A percentile compares a stretch with the other conserved stretches of the same genome.
Evolutionary conservation across 2,113 vertebrate genomes (phyloP).

Genomic region (Zonotrichia leucophrys): DNA sequence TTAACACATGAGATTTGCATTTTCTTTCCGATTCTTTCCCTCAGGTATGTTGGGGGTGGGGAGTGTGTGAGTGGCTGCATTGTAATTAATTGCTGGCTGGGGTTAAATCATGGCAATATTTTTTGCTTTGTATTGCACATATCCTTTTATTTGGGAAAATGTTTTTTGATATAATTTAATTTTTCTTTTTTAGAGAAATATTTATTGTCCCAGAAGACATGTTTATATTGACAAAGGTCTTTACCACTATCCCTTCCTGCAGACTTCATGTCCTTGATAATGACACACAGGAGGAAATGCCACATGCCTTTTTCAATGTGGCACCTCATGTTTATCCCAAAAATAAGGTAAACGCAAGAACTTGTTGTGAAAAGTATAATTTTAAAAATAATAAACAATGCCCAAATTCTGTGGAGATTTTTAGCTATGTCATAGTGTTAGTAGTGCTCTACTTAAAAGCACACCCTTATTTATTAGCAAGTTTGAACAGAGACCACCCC

Average conservation of each 20-base stretch:
- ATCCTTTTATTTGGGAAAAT: not conserved
- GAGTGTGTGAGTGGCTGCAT: not conserved
- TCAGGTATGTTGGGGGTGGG: not conserved
- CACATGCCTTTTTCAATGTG: slow-evolving; percentile 78
- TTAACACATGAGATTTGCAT: not conserved
- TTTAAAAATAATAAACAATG: not conserved
- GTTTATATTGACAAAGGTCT: slow-evolving; percentile 81
- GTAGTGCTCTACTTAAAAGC: not conserved
- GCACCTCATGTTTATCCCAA: slow-evolving; percentile 77
- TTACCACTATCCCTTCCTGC: slow-evolving; percentile 73
- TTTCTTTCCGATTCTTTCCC: not conserved
- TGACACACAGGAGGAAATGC: slow-evolving; percentile 85
- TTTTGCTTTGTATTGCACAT: not conserved
- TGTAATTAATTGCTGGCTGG: not conserved
- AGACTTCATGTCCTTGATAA: slow-evolving; percentile 88
- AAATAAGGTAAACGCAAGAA: slow-evolving; percentile 81
- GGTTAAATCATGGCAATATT: not conserved
- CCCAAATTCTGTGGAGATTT: not conserved
- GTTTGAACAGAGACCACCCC: not conserved
- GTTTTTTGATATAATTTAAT: not conserved
- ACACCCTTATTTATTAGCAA: not conserved
- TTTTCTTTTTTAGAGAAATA: slow-evolving; percentile 79
- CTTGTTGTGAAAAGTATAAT: not conserved
- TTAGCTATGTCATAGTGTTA: not conserved
- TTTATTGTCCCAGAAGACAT: slow-evolving; percentile 84